phyloP scores from a whole-genome alignment of 1,140 invertebrate species.

The Cepaea nemoralis region DNA sequence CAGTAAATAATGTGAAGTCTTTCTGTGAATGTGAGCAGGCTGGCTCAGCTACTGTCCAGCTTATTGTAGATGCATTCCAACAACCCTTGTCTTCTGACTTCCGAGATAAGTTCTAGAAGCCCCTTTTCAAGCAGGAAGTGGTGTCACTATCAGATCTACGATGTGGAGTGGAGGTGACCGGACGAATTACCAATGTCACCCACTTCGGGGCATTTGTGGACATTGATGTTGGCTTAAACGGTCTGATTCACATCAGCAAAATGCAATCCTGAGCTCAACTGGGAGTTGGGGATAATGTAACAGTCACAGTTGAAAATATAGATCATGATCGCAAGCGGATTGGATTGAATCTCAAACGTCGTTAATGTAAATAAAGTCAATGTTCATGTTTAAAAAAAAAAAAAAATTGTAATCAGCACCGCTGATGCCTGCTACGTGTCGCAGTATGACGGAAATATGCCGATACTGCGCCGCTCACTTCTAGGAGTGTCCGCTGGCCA shows the following conservation, averaged over 20 bases:
- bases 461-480: too few species aligned
- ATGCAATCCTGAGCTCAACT: constrained; percentile 67
- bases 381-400: too few species aligned
- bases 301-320: constrained; percentile 76
- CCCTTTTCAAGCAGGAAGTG: constrained; percentile 79
- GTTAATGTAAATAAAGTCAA: too few species aligned
- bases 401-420: too few species aligned
- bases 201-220: constrained; percentile 93
- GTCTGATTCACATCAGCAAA: constrained; percentile 79
- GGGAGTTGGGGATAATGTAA: constrained; percentile 80
- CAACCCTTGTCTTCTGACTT: constrained; percentile 80
- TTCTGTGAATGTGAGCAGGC: constrained; percentile 73
- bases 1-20: constrained; percentile 54
- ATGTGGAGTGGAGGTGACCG: constrained; percentile 74
- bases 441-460: too few species aligned
- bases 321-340: constrained; percentile 75
- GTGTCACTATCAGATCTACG: constrained; percentile 77
- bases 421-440: too few species aligned
- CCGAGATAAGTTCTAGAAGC: constrained; percentile 76
- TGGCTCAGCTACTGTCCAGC: constrained; percentile 75
- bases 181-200: constrained; percentile 80
- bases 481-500: too few species aligned
- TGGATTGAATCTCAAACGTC: constrained; percentile 62
- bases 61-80: constrained; percentile 79
- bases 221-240: constrained; percentile 84